phyloP scores from a whole-genome alignment of 2,888 invertebrate species.

The Shargacucullia verbasci region DNA sequence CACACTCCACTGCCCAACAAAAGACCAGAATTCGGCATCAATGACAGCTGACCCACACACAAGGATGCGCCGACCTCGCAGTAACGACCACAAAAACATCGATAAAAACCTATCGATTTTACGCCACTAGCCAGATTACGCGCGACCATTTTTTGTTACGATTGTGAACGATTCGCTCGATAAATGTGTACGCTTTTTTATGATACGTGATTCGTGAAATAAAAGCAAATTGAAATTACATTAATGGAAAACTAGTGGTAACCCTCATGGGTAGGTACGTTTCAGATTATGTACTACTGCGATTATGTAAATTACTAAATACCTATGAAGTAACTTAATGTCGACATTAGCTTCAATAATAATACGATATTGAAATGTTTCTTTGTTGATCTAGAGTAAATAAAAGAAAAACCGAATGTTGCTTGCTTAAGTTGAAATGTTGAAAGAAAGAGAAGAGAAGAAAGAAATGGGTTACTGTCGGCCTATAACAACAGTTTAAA shows the following conservation, averaged over 20 bases:
- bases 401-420: too few species aligned
- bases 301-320: too few species aligned
- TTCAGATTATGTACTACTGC: too few species aligned
- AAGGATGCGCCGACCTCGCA: conserved; percentile 53
- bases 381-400: too few species aligned
- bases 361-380: too few species aligned
- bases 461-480: too few species aligned
- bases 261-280: too few species aligned
- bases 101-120: conserved; percentile 53
- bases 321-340: too few species aligned
- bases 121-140: conserved; percentile 50
- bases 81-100: conserved; percentile 45
- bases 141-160: conserved; percentile 42
- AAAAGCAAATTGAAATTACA: not conserved
- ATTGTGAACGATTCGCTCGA: conserved; percentile 29
- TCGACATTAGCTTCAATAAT: too few species aligned
- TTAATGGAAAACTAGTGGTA: not conserved
- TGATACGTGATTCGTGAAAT: conserved; percentile 1
- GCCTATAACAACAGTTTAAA: too few species aligned
- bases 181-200: conserved; percentile 32
- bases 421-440: too few species aligned
- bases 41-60: conserved; percentile 50
- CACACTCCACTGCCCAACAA: conserved; percentile 32
- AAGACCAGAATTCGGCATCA: conserved; percentile 30
- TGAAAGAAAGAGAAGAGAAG: too few species aligned